Percentiles rank a stretch among this genome's conserved stretches.
Conservation (phyloP, 2,113 vertebrate species). For the Mesembrinibis cayennensis region DNA sequence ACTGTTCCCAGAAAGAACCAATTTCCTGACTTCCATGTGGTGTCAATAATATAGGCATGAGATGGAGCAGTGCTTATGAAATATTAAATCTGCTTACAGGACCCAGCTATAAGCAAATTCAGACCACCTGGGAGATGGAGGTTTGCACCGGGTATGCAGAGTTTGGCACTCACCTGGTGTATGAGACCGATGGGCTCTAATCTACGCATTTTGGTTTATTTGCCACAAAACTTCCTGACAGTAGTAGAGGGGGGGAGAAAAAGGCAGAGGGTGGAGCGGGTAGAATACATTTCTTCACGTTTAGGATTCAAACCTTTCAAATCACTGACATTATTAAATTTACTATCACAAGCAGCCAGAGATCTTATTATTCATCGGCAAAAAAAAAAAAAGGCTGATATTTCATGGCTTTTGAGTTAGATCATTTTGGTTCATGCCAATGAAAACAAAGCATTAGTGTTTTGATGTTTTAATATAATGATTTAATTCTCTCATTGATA, state of each 20-base stretch:
- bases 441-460: constrained; percentile 81
- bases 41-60: constrained; percentile 94
- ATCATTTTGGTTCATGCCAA: constrained; percentile 78
- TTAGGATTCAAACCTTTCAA: constrained; percentile 69
- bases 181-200: constrained; percentile 38
- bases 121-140: constrained; percentile 92
- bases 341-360: constrained; percentile 77
- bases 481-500: constrained; percentile 83
- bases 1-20: constrained; percentile 92
- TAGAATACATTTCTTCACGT: constrained; percentile 70
- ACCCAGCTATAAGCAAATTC: constrained; percentile 81
- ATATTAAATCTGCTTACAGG: constrained; percentile 92
- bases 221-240: constrained; percentile 65
- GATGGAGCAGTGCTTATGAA: constrained; percentile 90
- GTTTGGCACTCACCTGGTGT: constrained; percentile 69
- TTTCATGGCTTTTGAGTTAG: constrained; percentile 81
- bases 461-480: constrained; percentile 81
- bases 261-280: neutral
- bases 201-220: constrained; percentile 41
- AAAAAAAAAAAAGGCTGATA: constrained; percentile 65
- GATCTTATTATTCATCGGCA: constrained; percentile 77
- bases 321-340: constrained; percentile 79
- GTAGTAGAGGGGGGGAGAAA: neutral
- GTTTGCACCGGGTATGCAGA: constrained; percentile 68
- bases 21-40: constrained; percentile 96